A percentile compares a stretch with the other conserved stretches of the same genome.
phyloP scores from a whole-genome alignment of 2,113 vertebrate species.

The Ceyx melanurus region DNA sequence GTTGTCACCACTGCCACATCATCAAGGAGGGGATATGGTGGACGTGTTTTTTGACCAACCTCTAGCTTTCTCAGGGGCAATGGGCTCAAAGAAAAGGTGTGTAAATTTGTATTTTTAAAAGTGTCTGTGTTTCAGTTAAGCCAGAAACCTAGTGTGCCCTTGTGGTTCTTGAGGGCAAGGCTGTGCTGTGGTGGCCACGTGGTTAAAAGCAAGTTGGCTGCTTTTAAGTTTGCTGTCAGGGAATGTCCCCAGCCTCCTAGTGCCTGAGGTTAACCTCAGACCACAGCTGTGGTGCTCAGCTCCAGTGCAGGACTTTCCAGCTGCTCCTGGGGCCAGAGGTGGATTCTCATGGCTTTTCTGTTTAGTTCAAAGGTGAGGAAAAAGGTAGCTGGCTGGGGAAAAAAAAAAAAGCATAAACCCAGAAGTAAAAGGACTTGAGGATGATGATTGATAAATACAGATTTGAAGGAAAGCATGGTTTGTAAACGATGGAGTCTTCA shows the following conservation, averaged over 20 bases:
- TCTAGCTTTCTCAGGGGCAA: neutral
- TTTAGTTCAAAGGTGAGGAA: neutral
- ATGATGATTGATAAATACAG: neutral
- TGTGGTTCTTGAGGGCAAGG: neutral
- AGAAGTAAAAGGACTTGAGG: neutral
- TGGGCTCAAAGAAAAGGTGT: neutral
- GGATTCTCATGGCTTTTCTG: neutral
- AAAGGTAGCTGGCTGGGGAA: neutral
- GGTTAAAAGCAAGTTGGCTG: neutral
- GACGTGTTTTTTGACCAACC: neutral
- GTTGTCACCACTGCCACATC: neutral
- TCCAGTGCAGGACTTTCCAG: neutral
- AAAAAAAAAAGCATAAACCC: neutral
- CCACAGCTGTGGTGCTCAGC: neutral
- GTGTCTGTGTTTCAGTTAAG: neutral
- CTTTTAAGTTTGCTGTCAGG: neutral
- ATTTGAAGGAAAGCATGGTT: neutral
- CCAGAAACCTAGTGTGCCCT: neutral
- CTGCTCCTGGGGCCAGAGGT: neutral
- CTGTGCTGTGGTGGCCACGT: neutral
- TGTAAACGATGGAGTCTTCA: neutral
- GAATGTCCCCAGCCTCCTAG: neutral
- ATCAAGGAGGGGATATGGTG: neutral
- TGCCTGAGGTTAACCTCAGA: neutral
- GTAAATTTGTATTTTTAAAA: neutral